Percentiles rank a stretch among this genome's conserved stretches.
These are phyloP conservation scores for Papilio machaon DNA, from an alignment of 1,140 invertebrate genomes.

Conservation along the genomic window DNA sequence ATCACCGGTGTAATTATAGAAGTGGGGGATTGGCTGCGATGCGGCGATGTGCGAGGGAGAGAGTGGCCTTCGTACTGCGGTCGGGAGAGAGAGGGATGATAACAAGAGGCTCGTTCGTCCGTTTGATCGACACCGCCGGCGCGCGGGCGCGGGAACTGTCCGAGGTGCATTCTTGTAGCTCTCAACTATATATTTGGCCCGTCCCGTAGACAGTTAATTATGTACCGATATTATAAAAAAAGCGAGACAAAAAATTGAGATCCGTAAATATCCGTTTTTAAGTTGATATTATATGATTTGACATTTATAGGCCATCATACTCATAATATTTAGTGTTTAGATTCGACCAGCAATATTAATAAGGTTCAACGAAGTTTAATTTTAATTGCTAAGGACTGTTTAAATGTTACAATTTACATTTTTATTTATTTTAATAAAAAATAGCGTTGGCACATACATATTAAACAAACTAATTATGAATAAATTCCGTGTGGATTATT, in stretches of 20 bases:
- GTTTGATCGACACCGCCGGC: conserved; percentile 80
- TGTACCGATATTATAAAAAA: conserved; percentile 36
- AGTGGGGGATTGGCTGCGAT: conserved; percentile 81
- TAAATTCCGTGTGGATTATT: conserved; percentile 1
- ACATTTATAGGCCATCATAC: neutral
- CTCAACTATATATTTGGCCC: conserved; percentile 80
- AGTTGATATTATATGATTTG: neutral
- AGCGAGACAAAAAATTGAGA: neutral
- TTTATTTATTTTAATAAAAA: neutral
- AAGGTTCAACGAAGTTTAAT: neutral
- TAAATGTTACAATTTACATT: neutral
- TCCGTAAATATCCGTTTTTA: conserved; percentile 10
- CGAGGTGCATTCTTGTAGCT: conserved; percentile 79
- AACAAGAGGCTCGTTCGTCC: conserved; percentile 80
- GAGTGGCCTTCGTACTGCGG: conserved; percentile 50
- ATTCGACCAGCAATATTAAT: neutral
- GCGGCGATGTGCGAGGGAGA: conserved; percentile 66
- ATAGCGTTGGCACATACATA: neutral
- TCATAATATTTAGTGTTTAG: neutral
- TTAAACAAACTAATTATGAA: conserved; percentile 9
- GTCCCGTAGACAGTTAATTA: conserved; percentile 50
- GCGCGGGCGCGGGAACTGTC: conserved; percentile 75
- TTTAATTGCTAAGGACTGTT: neutral
- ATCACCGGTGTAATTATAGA: conserved; percentile 82
- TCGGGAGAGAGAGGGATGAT: conserved; percentile 66